Base-by-base conservation (phyloP, 2,888 invertebrate genomes). In the Nasonovia ribisnigri region DNA sequence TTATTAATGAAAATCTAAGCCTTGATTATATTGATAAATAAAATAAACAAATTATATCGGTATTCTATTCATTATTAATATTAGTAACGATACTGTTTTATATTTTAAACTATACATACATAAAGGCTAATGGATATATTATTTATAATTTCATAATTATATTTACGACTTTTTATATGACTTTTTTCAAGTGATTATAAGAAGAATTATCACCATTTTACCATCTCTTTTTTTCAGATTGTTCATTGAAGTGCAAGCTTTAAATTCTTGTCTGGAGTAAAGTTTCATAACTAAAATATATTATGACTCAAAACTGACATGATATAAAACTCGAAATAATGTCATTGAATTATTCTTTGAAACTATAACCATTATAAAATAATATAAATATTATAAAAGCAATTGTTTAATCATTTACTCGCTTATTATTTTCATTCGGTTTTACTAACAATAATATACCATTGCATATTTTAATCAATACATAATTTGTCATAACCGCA, bases 271-370 rank as follows among this genome's bases (percentile, higher is more conserved):
- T 16, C 29, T 43, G 13, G 29, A 60, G 6, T 87, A 42, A 88
- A 57, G 26, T 88, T 57, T 88, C 42, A 42, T 57, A 89, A 60
- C 60, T 57, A 60, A 60, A 89, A 43, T 89, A 57, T 89, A 57
- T 60, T 89, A 60, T 43, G 29, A 43, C 57, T 89, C 42, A 89
- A 89, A 89, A 89, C 43, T 43, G 89, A 60, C 43, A 89, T 89
- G 6, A 89, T 11, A 29, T 43, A 57, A 57, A 43, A 60, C 29
- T 89, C 2, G 57, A 57, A 89, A 89, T 43, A 89, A 89, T 54
- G 42, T 54, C 13, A n/a, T 54, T 36, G 3, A 42, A 54, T 54
- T 54, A 26, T 54, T 88, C n/a, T 36, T 51, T 88, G 36, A 36
- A 51, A 36, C 36, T 88, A 36, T 51, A 51, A 51, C 24, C 24